Percentiles rank a stretch among this genome's conserved stretches.
Conservation (phyloP, 2,888 invertebrate species). For the Pristionchus mayeri region DNA sequence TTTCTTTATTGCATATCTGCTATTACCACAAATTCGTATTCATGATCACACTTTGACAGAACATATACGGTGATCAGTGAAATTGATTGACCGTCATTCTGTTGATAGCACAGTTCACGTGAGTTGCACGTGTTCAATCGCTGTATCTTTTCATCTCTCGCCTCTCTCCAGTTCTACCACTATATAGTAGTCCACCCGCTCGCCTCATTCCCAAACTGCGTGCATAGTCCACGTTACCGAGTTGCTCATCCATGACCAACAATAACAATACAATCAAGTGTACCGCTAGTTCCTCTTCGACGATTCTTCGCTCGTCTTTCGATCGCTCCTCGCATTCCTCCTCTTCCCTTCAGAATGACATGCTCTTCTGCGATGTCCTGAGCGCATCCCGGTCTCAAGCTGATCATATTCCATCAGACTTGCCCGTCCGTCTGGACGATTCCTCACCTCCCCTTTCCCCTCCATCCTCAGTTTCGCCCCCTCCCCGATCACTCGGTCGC, state of each 20-base stretch:
- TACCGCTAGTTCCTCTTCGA: background rate
- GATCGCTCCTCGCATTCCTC: background rate
- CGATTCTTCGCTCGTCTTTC: too few relatives aligned
- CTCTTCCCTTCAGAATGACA: conserved; percentile 38
- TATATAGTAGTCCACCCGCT: background rate
- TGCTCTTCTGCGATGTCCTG: conserved; percentile 41
- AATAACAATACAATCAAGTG: conserved; percentile 31
- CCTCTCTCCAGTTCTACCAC: conserved; percentile 18
- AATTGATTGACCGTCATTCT: conserved; percentile 1
- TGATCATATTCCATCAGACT: conserved; percentile 33
- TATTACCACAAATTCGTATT: too few relatives aligned
- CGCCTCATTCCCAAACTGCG: background rate
- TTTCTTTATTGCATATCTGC: too few relatives aligned
- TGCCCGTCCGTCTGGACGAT: conserved; percentile 29
- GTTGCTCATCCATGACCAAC: background rate
- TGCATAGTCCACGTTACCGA: conserved; percentile 8
- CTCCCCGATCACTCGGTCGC: conserved; percentile 23
- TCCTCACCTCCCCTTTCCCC: background rate
- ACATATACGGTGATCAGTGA: background rate
- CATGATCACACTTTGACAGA: too few relatives aligned
- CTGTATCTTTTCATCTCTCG: conserved; percentile 8
- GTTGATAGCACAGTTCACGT: conserved; percentile 45
- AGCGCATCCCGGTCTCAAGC: background rate
- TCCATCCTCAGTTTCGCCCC: background rate
- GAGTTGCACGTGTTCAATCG: conserved; percentile 34